Base-by-base conservation (phyloP, 1,140 invertebrate genomes). In the Drosophila sp. region DNA sequence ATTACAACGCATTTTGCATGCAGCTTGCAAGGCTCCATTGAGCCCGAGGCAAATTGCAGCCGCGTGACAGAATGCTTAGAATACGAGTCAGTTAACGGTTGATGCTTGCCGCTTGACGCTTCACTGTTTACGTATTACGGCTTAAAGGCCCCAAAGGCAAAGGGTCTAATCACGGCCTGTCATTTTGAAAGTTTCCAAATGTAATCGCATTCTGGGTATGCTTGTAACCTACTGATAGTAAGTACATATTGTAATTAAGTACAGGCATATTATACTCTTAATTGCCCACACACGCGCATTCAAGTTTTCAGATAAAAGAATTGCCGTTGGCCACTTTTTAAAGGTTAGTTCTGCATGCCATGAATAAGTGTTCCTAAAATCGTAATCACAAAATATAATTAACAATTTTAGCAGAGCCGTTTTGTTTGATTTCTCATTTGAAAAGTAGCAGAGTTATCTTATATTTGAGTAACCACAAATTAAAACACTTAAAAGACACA, bases 1-100 rank as follows among this genome's bases (percentile, higher is more conserved):
- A 87, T 86, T 87, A 86, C 81, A 87, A 61, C 51, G 65, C 75
- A 70, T 80, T 54, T 65, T 41, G 59, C 38, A 83, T 86, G 77
- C 72, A 67, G 72, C 72, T 64, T 59, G 77, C 64, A 77, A 80
- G 63, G 75, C 70, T 72, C 66, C 76, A 83, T 79, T 83, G 80
- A 76, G 63, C 71, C 45, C 38, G 32, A 58, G 54, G 62, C 67
- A 79, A 83, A 83, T 83, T 58, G 80, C 67, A 72, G 34, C 62
- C 34, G 54, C 53, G 80, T 78, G 80, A 83, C 78, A 76, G 72
- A 83, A 73, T 69, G 67, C 50, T 71, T 63, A 46, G 40, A 45
- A 54, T 57, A 48, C 21, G 40, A 43, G 38, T 53, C 50, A 14
- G 18, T 50, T 32, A 21, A 50, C 46, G 25, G 25, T 50, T 13